A percentile compares a stretch with the other conserved stretches of the same genome.
These are phyloP conservation scores for Troides aeacus DNA, from an alignment of 2,888 invertebrate species.

Conservation along the genomic window DNA sequence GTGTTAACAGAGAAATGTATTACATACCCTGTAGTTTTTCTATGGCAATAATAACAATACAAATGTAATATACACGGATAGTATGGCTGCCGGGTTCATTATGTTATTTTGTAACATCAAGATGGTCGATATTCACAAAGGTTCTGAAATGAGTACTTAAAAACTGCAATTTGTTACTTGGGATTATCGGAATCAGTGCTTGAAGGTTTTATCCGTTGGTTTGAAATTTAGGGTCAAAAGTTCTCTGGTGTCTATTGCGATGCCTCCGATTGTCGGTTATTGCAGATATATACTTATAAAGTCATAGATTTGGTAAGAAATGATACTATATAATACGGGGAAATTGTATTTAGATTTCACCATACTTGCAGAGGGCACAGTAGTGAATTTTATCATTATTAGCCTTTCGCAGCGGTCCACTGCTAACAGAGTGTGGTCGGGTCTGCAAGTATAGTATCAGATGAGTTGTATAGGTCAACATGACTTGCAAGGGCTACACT, in stretches of 20 bases:
- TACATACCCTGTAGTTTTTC: no score
- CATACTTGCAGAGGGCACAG: background rate
- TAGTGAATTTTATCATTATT: no score
- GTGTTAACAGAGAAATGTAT: no score
- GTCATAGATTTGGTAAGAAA: constrained; percentile 3
- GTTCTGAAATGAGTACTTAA: background rate
- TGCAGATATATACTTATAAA: background rate
- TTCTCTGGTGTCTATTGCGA: background rate
- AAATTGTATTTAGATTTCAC: background rate
- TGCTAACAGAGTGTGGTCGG: no score
- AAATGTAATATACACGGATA: background rate
- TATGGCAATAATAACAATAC: background rate
- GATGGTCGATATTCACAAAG: background rate
- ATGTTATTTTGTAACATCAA: background rate
- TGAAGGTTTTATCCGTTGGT: background rate
- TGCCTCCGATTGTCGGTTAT: background rate
- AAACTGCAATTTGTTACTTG: constrained; percentile 1
- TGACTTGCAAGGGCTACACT: no score
- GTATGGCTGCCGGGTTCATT: background rate
- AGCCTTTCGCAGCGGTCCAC: no score
- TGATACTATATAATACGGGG: background rate
- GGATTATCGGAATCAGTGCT: constrained; percentile 1
- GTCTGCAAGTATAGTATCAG: no score
- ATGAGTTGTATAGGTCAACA: no score
- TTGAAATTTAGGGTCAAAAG: constrained; percentile 6